A percentile compares a stretch with the other conserved stretches of the same genome.
Conservation (phyloP, 2,888 invertebrate genomes). For the Merodon equestris region DNA sequence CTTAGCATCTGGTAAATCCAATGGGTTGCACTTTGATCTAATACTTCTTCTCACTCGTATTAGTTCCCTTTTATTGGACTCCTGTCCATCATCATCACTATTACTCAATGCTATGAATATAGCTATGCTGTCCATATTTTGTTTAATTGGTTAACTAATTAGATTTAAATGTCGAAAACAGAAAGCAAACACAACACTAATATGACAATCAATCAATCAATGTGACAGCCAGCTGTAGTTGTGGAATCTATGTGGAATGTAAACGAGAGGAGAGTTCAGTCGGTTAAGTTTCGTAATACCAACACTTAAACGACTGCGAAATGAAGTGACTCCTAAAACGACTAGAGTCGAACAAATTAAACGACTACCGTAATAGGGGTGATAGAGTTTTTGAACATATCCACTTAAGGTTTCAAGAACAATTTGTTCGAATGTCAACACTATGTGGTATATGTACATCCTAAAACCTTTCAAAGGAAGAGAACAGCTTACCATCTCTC, state of each 20-base stretch:
- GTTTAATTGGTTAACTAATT: neutral
- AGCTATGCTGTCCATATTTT: conserved; percentile 1
- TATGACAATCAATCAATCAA: neutral
- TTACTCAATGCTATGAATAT: neutral
- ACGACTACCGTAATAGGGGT: neutral
- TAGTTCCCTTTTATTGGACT: conserved; percentile 2
- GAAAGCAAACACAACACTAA: neutral
- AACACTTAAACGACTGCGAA: conserved; percentile 4
- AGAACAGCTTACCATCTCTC: too few species aligned
- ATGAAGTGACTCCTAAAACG: conserved; percentile 1
- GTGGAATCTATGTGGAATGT: neutral
- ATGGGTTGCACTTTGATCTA: conserved; percentile 20
- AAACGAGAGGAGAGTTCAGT: neutral
- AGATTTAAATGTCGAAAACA: neutral
- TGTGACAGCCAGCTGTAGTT: neutral
- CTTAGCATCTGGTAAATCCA: conserved; percentile 11
- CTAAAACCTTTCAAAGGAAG: too few species aligned
- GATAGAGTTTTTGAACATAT: too few species aligned
- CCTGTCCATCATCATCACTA: conserved; percentile 5
- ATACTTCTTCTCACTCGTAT: conserved; percentile 11
- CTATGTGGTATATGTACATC: too few species aligned
- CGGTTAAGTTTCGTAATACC: conserved; percentile 4
- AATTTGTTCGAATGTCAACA: too few species aligned
- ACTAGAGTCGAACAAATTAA: conserved; percentile 3
- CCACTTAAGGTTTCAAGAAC: too few species aligned